Percentiles rank a stretch among this genome's conserved stretches.
These are phyloP conservation scores for Dolichotis patagonum DNA, from an alignment of 2,113 vertebrate genomes.

Conservation along the genomic window DNA sequence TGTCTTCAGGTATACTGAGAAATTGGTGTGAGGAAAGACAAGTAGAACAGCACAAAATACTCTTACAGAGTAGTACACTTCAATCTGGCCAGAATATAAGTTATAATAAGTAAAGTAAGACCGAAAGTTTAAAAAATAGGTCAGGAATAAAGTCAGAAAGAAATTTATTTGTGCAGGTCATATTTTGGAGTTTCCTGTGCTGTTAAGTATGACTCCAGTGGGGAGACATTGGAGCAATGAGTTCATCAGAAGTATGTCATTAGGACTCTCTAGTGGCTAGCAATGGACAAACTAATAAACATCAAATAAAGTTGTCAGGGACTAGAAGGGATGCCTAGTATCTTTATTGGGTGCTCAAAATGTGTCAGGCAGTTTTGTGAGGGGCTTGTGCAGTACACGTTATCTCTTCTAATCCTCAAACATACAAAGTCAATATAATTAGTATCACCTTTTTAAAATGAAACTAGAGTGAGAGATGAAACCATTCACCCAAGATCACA, in stretches of 20 bases:
- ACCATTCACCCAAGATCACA: not conserved
- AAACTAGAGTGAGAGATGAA: constrained; percentile 29
- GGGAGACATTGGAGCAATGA: constrained; percentile 13
- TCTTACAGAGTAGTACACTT: not conserved
- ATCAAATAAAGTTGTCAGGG: not conserved
- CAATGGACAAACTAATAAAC: not conserved
- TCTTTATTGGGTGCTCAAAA: constrained; percentile 20
- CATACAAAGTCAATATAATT: not conserved
- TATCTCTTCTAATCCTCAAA: constrained; percentile 3
- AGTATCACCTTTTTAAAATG: constrained; percentile 26
- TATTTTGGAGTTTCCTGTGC: not conserved
- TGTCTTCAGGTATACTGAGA: not conserved
- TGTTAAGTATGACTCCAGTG: not conserved
- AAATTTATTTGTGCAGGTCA: not conserved
- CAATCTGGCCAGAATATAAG: not conserved
- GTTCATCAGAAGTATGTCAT: constrained; percentile 32
- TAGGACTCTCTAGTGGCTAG: not conserved
- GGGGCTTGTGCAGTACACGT: not conserved
- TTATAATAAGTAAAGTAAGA: not conserved
- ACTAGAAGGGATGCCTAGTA: not conserved
- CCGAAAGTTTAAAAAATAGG: not conserved
- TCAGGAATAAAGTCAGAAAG: not conserved
- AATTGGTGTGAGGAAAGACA: constrained; percentile 14
- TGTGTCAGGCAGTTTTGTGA: not conserved
- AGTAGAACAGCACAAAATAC: not conserved